Conservation (phyloP, 2,888 invertebrate species). For the Phlogophora meticulosa region DNA sequence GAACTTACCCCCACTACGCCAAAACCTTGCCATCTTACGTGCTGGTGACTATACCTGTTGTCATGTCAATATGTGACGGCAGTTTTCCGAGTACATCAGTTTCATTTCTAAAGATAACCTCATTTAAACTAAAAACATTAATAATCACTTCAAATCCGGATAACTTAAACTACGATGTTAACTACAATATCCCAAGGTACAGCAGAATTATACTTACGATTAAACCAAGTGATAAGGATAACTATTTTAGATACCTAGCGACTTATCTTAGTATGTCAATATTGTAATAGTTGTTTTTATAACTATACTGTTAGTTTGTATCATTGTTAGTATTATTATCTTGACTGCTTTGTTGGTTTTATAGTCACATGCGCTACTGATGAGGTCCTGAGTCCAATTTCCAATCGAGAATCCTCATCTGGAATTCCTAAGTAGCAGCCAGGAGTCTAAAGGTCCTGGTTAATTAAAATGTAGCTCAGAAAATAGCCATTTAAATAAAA, state of each 20-base stretch:
- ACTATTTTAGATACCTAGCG: not conserved
- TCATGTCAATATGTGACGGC: slow-evolving; percentile 3
- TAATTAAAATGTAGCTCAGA: no score
- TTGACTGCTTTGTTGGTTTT: no score
- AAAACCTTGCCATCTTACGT: no score
- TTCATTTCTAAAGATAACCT: slow-evolving; percentile 31
- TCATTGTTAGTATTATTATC: not conserved
- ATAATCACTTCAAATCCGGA: slow-evolving; percentile 24
- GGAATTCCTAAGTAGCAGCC: no score
- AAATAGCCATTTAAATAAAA: no score
- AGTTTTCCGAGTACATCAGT: slow-evolving; percentile 12
- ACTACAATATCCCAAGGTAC: slow-evolving; percentile 12
- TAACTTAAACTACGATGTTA: not conserved
- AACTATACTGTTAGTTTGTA: slow-evolving; percentile 7
- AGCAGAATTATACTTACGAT: not conserved
- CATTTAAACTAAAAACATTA: slow-evolving; percentile 8
- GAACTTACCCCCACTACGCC: no score
- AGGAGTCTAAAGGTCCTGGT: no score
- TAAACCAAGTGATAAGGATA: slow-evolving; percentile 5
- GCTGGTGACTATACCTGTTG: not conserved
- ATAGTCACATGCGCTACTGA: no score
- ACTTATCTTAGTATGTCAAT: slow-evolving; percentile 44
- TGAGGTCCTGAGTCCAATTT: no score
- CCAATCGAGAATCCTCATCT: no score
- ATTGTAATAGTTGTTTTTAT: slow-evolving; percentile 11